phyloP scores from a whole-genome alignment of 2,797 vertebrate species.

The Harpagifer antarcticus region DNA sequence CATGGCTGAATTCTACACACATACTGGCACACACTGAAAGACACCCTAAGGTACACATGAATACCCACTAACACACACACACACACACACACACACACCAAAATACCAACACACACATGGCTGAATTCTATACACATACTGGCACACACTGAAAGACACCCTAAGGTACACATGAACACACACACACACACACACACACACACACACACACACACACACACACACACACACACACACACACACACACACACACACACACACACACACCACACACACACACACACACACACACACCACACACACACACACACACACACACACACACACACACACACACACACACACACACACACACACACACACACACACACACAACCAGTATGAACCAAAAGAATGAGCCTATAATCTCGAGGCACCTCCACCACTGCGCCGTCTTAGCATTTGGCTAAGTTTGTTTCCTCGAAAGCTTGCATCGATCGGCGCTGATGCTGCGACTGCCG shows the following conservation, averaged over 20 bases:
- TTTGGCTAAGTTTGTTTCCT: conserved; percentile 79
- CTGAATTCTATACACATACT: too few relatives aligned
- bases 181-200: too few relatives aligned
- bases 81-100: too few relatives aligned
- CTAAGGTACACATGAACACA: too few relatives aligned
- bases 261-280: too few relatives aligned
- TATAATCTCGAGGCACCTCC: conserved; percentile 73
- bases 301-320: conserved; percentile 6
- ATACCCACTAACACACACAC: too few relatives aligned
- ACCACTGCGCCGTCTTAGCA: conserved; percentile 72
- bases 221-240: too few relatives aligned
- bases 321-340: neutral
- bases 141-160: too few relatives aligned
- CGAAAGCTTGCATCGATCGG: conserved; percentile 78
- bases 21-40: conserved; percentile 30
- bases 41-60: conserved; percentile 17
- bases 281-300: too few relatives aligned
- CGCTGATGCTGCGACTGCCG: conserved; percentile 71
- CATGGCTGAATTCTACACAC: conserved; percentile 20
- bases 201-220: neutral
- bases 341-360: conserved; percentile 12
- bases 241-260: too few relatives aligned
- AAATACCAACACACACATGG: too few relatives aligned
- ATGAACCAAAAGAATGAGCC: conserved; percentile 70
- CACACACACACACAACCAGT: conserved; percentile 37